phyloP scores from a whole-genome alignment of 1,140 invertebrate species.

The Panonychus citri region DNA sequence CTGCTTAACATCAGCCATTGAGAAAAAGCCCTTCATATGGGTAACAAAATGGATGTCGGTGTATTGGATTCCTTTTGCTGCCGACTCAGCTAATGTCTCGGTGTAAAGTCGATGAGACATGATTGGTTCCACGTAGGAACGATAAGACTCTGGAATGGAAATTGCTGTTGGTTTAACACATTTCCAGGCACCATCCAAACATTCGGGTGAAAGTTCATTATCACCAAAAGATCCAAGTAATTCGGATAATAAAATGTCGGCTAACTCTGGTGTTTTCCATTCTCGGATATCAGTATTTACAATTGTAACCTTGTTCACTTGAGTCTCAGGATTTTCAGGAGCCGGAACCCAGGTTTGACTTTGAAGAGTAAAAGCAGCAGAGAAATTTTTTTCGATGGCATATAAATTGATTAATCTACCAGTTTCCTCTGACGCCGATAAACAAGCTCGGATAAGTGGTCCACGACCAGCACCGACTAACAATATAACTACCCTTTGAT shows the following conservation, averaged over 20 bases:
- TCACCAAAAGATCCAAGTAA: conserved; percentile 92
- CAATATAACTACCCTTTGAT: conserved; percentile 39
- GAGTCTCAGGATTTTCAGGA: not conserved
- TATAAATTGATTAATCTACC: conserved; percentile 46
- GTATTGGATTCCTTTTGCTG: conserved; percentile 29
- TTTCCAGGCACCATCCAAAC: conserved; percentile 75
- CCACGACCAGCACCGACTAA: conserved; percentile 86
- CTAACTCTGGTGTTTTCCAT: conserved; percentile 40
- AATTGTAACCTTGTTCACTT: conserved; percentile 21
- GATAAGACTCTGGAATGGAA: conserved; percentile 61
- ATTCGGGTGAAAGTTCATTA: conserved; percentile 96
- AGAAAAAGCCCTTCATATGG: conserved; percentile 65
- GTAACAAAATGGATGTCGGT: conserved; percentile 73
- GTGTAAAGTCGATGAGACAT: conserved; percentile 49
- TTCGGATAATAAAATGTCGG: conserved; percentile 91
- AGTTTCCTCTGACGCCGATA: conserved; percentile 49
- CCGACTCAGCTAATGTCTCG: conserved; percentile 34
- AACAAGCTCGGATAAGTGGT: conserved; percentile 57
- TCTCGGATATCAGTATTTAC: conserved; percentile 76
- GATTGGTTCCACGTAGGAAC: conserved; percentile 67
- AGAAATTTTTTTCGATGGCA: conserved; percentile 94
- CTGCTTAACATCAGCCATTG: conserved; percentile 47
- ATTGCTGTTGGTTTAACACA: conserved; percentile 44
- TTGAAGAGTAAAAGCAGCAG: conserved; percentile 60
- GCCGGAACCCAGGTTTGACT: conserved; percentile 2